These are phyloP conservation scores for Pipistrellus kuhlii DNA, from an alignment of 2,797 vertebrate species.

Conservation along the genomic window DNA sequence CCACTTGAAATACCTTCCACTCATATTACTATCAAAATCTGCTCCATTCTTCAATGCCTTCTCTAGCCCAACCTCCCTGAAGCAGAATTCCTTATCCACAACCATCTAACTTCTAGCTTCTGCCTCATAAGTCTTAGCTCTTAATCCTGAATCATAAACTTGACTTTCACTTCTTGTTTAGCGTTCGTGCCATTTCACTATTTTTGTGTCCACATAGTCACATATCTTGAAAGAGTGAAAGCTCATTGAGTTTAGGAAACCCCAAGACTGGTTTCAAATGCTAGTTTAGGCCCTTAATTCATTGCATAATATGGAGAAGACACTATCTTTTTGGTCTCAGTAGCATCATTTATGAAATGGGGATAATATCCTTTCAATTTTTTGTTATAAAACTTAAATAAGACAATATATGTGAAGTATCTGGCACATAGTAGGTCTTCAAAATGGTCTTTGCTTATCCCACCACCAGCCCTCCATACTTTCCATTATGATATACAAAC, in stretches of 20 bases:
- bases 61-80: neutral
- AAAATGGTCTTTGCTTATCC: neutral
- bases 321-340: neutral
- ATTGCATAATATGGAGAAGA: neutral
- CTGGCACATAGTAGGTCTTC: neutral
- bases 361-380: neutral
- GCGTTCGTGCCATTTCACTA: neutral
- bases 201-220: neutral
- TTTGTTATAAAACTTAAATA: neutral
- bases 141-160: neutral
- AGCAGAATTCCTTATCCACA: neutral
- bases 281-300: neutral
- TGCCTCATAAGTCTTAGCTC: neutral
- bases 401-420: neutral
- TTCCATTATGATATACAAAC: neutral
- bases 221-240: constrained; percentile 8
- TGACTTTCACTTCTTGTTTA: neutral
- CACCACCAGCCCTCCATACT: neutral
- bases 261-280: neutral
- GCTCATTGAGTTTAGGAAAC: neutral
- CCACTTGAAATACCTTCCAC: neutral
- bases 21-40: neutral
- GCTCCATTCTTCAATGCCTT: neutral
- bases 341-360: neutral
- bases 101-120: neutral